phyloP scores from a whole-genome alignment of 2,888 invertebrate species.

The Sialis lutaria region DNA sequence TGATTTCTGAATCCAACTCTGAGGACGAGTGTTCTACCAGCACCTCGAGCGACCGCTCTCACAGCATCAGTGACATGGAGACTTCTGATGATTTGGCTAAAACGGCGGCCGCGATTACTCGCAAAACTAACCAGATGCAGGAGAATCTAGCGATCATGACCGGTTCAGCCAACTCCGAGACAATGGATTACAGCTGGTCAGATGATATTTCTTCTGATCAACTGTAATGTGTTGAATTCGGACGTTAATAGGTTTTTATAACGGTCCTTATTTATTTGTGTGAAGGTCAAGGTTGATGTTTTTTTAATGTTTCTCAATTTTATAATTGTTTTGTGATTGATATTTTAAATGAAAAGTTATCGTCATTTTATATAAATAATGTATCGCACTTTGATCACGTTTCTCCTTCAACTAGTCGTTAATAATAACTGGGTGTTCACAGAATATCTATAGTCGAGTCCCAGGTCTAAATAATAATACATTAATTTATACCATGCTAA shows the following conservation, averaged over 20 bases:
- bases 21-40: conserved; percentile 35
- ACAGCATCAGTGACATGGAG: conserved; percentile 8
- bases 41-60: conserved; percentile 19
- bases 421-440: not conserved
- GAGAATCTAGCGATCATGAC: conserved; percentile 8
- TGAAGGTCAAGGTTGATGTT: not conserved
- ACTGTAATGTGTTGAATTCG: conserved; percentile 1
- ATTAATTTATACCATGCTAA: no score
- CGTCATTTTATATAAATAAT: no score
- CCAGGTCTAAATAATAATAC: not conserved
- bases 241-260: not conserved
- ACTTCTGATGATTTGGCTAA: conserved; percentile 4
- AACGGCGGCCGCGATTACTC: conserved; percentile 2
- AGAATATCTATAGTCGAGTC: not conserved
- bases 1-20: conserved; percentile 44
- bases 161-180: conserved; percentile 9
- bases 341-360: conserved; percentile 4
- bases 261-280: not conserved
- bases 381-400: no score
- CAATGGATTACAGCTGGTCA: conserved; percentile 15
- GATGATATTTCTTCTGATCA: conserved; percentile 11
- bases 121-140: conserved; percentile 8
- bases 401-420: no score
- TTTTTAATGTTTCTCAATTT: not conserved
- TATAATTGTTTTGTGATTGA: conserved; percentile 5